Conservation (phyloP, 2,888 invertebrate species). For the Mesorhabditis spiculigera region DNA sequence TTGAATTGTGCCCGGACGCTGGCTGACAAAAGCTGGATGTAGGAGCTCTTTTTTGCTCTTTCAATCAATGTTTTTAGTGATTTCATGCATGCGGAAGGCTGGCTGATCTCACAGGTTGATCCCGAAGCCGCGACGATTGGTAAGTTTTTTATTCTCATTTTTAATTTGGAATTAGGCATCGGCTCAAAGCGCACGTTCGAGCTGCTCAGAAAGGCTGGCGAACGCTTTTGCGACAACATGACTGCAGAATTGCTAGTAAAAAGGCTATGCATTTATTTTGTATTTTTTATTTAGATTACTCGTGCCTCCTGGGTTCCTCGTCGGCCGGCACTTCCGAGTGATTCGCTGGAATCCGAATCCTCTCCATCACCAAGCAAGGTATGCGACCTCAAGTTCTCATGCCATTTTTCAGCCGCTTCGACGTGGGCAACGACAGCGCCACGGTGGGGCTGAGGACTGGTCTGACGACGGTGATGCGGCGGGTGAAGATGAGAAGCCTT, state of each 20-base stretch:
- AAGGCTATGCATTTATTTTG: neutral
- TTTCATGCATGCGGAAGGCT: neutral
- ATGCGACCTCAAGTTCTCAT: too few species aligned
- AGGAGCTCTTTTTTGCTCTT: neutral
- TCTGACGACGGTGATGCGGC: too few species aligned
- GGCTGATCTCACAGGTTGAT: neutral
- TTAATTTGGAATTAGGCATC: slow-evolving; percentile 1
- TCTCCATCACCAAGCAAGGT: too few species aligned
- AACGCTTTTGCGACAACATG: neutral
- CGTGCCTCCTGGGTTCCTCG: neutral
- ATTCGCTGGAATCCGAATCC: too few species aligned
- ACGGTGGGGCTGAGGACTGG: too few species aligned
- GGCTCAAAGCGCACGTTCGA: neutral
- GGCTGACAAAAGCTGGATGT: neutral
- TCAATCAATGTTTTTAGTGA: neutral
- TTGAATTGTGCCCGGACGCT: neutral
- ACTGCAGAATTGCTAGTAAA: neutral
- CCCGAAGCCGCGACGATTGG: neutral
- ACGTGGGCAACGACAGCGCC: too few species aligned
- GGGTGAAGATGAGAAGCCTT: too few species aligned
- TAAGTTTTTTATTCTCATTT: neutral
- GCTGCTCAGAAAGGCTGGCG: neutral
- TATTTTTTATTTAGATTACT: neutral
- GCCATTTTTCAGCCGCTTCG: too few species aligned
- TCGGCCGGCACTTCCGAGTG: too few species aligned